Base-by-base conservation (phyloP, 1,140 invertebrate genomes). In the Cydia strobilella region DNA sequence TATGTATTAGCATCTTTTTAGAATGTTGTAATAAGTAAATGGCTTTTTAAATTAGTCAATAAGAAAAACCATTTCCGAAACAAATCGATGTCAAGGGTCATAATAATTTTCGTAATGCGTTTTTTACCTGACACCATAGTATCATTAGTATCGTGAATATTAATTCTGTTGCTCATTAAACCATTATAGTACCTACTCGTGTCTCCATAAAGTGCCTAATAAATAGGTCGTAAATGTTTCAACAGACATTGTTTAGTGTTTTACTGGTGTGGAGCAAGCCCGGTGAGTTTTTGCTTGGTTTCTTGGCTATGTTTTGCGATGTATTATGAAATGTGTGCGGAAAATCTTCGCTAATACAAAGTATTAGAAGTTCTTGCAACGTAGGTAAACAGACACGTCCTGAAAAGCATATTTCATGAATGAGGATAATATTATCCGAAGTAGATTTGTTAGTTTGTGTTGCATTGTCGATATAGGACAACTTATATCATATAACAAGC, bases 221-320 rank as follows among this genome's bases (percentile, higher is more conserved):
- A n/a, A n/a, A 69, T 69, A 18, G 31, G 5, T 12, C 65, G 18
- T 69, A 69, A 69, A 69, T 25, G 65, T 69, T 69, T 69, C 65
- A 66, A 69, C 65, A 42, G 65, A 42, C 3, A 20, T 7, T 69
- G 65, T 69, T 69, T 69, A 69, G 65, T 9, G n/a, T 69, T 59
- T 69, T 69, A 69, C 65, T 69, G 31, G 4, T n/a, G 27, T 66
- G 63, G 27, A 15, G 27, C 31, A 42, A 69, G 31, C n/a, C 54
- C 20, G 54, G 18, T 18, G 20, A 59, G 54, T 59, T 59, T 51
- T 18, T 51, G n/a, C 48, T 51, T 18, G 15, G 72, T 73, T 35
- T 62, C 15, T 73, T 73, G 51, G 25, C 15, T 31, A 54, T 59
- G 54, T 23, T 59, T 59, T 59, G 20, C 12, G 9, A 20, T 20